Evolutionary conservation across 2,113 vertebrate species (phyloP).

Genomic region (Electrona antarctica): DNA sequence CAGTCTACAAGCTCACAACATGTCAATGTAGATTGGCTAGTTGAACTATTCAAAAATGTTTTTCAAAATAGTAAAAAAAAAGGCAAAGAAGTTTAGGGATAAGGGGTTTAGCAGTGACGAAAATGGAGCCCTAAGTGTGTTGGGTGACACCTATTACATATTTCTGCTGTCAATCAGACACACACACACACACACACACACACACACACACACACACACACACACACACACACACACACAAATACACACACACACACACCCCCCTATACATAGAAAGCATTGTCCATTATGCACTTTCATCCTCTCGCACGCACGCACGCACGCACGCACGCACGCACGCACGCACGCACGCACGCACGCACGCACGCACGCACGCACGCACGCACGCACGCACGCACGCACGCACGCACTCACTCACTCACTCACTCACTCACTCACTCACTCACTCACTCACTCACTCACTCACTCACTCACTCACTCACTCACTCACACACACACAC

Average conservation of each 20-base stretch:
- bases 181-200: neutral
- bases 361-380: neutral
- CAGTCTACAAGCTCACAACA: too few species aligned
- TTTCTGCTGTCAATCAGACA: neutral
- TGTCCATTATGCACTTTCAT: neutral
- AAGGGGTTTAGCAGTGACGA: too few species aligned
- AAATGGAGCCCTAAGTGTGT: too few species aligned
- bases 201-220: too few species aligned
- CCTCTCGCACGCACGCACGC: neutral
- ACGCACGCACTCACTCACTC: constrained; percentile 9
- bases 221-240: too few species aligned
- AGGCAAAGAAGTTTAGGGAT: too few species aligned
- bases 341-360: neutral
- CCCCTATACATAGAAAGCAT: too few species aligned
- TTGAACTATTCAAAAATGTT: too few species aligned
- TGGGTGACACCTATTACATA: neutral
- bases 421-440: constrained; percentile 7
- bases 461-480: neutral
- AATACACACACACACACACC: too few species aligned
- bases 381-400: neutral
- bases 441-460: neutral
- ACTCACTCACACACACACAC: constrained; percentile 12
- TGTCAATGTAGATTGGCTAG: too few species aligned
- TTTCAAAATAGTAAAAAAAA: too few species aligned
- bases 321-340: too few species aligned